Base-by-base conservation (phyloP, 2,113 vertebrate genomes). In the Clarias gariepinus region DNA sequence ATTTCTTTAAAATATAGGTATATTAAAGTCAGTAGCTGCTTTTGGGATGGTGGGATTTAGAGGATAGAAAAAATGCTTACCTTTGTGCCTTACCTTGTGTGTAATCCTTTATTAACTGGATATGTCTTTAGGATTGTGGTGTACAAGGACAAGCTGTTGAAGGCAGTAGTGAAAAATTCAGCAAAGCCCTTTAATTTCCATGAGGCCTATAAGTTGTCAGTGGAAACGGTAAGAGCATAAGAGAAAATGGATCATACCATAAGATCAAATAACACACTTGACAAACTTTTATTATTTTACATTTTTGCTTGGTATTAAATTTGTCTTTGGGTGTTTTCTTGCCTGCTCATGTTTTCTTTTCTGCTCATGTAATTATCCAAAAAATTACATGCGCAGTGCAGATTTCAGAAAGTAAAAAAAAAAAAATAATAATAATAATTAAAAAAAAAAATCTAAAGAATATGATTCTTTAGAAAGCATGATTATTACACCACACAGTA, bases 131-230 rank as follows among this genome's bases (percentile, higher is more conserved):
- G 96, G 91, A 96, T 97, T 1, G 95, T 96, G 79, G 96, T 94
- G 0, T 93, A 95, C 1, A 95, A 96, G 11, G 76, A 93, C 0
- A 87, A 91, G 21, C 92, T 96, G 85, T 85, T 94, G 15, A 58
- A 80, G 0, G 91, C 95, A 0, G n/a, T 95, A 4, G 91, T 96
- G 11, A 92, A 94, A 0, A 61, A 85, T 47, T 96, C 95, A 0
- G 96, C 95, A 0, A 91, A 89, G 81, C 83, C 94, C 0, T 97
- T 96, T 21, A 91, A 96, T 89, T 96, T 96, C 84, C 93, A 95
- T 2, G 55, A 71, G 36, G 94, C 91, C 7, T 95, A 94, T 2
- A 18, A 78, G 0, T 87, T 96, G 81, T 92, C 92, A 16, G 76
- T 91, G 18, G 76, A 94, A 83, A 88, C 88, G 85, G 96, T 96